Evolutionary conservation across 2,113 vertebrate species (phyloP).

Genomic region (Chaetura pelagica): DNA sequence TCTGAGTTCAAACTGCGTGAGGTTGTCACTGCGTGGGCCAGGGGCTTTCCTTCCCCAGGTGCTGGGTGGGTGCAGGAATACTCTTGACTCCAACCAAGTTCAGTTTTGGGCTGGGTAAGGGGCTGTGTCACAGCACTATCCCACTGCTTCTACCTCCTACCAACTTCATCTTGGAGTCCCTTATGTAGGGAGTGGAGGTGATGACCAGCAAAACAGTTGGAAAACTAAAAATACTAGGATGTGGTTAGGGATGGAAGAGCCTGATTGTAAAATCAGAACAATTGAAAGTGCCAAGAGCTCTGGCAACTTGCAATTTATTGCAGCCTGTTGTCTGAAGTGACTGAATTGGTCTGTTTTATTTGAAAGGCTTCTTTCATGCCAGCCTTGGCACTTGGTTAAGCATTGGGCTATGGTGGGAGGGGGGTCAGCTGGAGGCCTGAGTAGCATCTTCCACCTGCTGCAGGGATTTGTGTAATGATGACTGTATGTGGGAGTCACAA

Average conservation of each 20-base stretch:
- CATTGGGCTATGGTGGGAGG: background rate
- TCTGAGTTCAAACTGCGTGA: background rate
- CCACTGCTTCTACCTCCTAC: background rate
- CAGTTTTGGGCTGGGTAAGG: background rate
- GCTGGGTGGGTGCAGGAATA: background rate
- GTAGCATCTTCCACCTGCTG: background rate
- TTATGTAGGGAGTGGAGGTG: background rate
- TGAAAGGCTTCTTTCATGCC: conserved; percentile 30
- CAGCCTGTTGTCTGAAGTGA: background rate
- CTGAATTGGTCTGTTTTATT: background rate
- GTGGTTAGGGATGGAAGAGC: background rate
- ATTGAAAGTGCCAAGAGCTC: background rate
- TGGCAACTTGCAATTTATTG: background rate
- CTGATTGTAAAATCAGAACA: background rate
- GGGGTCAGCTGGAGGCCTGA: background rate
- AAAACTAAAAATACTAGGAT: background rate
- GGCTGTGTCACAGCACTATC: background rate
- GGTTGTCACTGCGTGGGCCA: rapidly evolving
- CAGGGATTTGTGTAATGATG: background rate
- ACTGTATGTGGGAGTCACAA: background rate
- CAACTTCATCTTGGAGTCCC: background rate
- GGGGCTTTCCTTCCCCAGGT: background rate
- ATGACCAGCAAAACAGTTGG: background rate
- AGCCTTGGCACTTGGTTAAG: background rate
- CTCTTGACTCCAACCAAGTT: background rate